A percentile compares a stretch with the other conserved stretches of the same genome.
Evolutionary conservation across 2,797 vertebrate species (phyloP).

Genomic region (Miichthys miiuy): DNA sequence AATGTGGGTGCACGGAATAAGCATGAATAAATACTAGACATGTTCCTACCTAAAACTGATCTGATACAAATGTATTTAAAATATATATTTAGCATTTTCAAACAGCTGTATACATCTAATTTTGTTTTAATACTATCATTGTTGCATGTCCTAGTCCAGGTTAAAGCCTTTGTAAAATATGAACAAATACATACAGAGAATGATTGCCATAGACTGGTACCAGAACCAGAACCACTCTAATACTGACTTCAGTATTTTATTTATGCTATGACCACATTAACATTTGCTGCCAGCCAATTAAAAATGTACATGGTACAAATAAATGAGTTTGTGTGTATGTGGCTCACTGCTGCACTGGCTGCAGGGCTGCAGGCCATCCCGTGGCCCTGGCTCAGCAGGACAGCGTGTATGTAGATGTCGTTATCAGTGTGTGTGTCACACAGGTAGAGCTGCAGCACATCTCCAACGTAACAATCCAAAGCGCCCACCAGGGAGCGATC

Average conservation of each 20-base stretch:
- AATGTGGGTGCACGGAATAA: neutral
- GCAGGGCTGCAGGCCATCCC: conserved; percentile 74
- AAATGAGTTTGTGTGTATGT: neutral
- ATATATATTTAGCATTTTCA: too few relatives aligned
- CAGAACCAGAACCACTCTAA: too few relatives aligned
- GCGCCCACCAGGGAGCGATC: conserved; percentile 89
- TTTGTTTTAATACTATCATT: too few relatives aligned
- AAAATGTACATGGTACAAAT: neutral
- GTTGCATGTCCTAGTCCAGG: too few relatives aligned
- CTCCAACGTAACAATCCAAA: conserved; percentile 87
- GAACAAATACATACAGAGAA: too few relatives aligned
- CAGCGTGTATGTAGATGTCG: conserved; percentile 90
- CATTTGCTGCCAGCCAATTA: neutral
- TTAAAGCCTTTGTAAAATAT: too few relatives aligned
- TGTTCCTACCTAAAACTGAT: too few relatives aligned
- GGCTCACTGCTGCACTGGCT: conserved; percentile 68
- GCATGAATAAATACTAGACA: neutral
- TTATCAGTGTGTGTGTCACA: conserved; percentile 91
- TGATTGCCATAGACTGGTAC: too few relatives aligned
- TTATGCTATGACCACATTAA: neutral
- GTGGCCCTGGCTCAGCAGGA: conserved; percentile 85
- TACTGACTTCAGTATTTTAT: neutral
- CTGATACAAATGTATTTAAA: too few relatives aligned
- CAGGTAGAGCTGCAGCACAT: conserved; percentile 91
- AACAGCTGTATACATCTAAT: too few relatives aligned